Evolutionary conservation across 2,797 vertebrate species (phyloP), one percentile per base, ranked within the genome.

Genomic region (Xenopus petersii): DNA sequence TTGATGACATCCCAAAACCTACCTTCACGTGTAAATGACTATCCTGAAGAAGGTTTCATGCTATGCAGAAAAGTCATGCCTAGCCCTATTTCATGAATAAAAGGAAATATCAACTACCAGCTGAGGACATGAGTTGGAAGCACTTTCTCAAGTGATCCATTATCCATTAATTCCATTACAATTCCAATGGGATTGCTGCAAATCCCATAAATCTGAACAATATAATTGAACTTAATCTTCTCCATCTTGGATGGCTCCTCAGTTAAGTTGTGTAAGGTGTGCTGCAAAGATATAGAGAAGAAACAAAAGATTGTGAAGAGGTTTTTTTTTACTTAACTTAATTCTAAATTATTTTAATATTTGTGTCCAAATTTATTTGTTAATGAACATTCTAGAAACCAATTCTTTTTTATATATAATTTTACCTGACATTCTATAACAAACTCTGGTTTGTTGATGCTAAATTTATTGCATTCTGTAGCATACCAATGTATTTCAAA

Each of bases 41-140:
- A 7, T 96, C 94, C 4, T 96, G 80, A 8, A 97, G 91, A 71
- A 96, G 93, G 95, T n/a, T 85, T 86, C 86, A 94, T 88, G 84
- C 92, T 93, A 79, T 95, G 94, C 64, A 97, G 93, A 81, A 95
- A 97, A 83, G 94, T 93, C 94, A 96, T 91, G 64, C 93, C 95
- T 89, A 95, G 86, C 36, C 91, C 88, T 60, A 87, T 89, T 83
- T 98, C 94, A 0, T 95, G 93, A 84, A 95, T 91, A 83, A 97
- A 92, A 49, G 86, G 87, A 84, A 95, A 94, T 81, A 94, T 98
- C 82, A 96, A 93, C 60, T 92, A 91, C 95, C 93, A 95, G 74
- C 91, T 91, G 74, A 98, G 79, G 5, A 74, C 87, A 80, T 95
- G 92, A 13, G 87, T 94, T 76, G 85, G 81, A 0, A 96, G 88